A percentile compares a stretch with the other conserved stretches of the same genome.
phyloP scores from a whole-genome alignment of 2,113 vertebrate genomes.

The Synodontis membranacea region DNA sequence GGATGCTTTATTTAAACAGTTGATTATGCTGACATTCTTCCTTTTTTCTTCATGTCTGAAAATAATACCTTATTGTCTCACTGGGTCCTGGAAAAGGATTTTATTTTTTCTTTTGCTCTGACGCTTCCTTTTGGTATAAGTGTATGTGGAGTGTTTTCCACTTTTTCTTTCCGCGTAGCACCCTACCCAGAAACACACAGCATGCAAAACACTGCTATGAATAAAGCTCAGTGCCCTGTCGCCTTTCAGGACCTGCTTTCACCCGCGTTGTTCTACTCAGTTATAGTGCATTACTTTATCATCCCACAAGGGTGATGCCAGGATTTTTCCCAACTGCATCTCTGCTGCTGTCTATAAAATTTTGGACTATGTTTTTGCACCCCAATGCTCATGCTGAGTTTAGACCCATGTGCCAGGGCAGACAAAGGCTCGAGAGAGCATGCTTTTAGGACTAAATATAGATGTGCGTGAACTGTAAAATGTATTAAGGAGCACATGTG shows the following conservation, averaged over 20 bases:
- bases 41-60: neutral
- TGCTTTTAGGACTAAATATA: too few relatives aligned
- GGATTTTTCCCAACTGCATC: constrained; percentile 8
- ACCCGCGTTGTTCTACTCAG: neutral
- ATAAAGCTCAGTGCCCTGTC: neutral
- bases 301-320: neutral
- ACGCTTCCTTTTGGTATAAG: neutral
- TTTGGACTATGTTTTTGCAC: neutral
- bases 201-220: neutral
- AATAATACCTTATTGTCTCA: neutral
- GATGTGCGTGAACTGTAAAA: too few relatives aligned
- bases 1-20: neutral
- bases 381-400: neutral
- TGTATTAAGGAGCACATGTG: too few relatives aligned
- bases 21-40: neutral
- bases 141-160: neutral
- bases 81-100: neutral
- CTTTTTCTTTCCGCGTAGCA: neutral
- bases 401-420: neutral
- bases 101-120: neutral
- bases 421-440: too few relatives aligned
- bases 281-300: neutral
- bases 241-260: neutral
- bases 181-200: neutral
- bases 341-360: neutral